These are phyloP conservation scores for Alligator mississippiensis DNA, from an alignment of 2,113 vertebrate species.

Conservation along the genomic window DNA sequence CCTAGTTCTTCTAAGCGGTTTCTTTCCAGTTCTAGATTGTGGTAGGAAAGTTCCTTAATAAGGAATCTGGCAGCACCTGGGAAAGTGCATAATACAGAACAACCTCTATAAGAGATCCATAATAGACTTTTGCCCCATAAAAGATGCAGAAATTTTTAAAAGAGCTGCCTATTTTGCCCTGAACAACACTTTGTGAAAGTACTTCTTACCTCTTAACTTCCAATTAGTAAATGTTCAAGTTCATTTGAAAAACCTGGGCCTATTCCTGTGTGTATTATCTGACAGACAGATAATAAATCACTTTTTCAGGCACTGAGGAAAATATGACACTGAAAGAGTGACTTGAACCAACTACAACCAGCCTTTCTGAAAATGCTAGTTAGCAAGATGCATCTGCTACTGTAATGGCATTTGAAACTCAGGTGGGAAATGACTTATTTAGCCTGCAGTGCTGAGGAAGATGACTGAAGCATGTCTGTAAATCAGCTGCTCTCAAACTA, in stretches of 20 bases:
- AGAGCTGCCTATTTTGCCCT: neutral
- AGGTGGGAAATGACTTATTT: neutral
- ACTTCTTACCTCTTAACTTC: neutral
- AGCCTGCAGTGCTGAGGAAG: neutral
- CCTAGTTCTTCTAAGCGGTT: conserved; percentile 94
- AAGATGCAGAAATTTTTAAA: neutral
- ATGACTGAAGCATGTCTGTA: neutral
- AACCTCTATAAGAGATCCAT: neutral
- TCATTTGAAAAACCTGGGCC: neutral
- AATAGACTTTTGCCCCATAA: neutral
- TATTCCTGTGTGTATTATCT: neutral
- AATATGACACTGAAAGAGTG: neutral
- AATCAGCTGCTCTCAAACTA: neutral
- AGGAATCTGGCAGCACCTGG: conserved; percentile 95
- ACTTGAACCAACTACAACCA: neutral
- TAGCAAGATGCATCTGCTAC: neutral
- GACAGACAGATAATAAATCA: neutral
- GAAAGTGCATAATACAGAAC: conserved; percentile 8
- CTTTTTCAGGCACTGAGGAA: neutral
- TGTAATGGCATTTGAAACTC: neutral
- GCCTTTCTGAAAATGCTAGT: neutral
- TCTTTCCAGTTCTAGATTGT: conserved; percentile 96
- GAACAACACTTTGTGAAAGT: neutral
- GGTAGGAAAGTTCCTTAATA: conserved; percentile 97
- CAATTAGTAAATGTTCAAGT: neutral